Evolutionary conservation across 2,797 vertebrate genomes (phyloP).

Genomic region (Pipistrellus pygmaeus): DNA sequence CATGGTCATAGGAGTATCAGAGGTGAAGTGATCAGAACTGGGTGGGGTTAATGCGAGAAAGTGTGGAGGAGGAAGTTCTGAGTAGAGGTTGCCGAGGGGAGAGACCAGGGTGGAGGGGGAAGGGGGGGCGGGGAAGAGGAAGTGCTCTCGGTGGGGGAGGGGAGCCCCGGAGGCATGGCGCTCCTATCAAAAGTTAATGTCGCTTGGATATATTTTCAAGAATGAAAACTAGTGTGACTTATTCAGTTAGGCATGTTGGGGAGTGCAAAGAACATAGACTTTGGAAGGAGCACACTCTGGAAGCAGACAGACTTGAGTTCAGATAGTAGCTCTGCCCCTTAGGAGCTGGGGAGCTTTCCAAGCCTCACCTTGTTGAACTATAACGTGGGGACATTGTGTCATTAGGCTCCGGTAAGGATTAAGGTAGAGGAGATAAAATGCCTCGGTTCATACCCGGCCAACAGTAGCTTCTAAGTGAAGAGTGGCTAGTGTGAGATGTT

Average conservation of each 20-base stretch:
- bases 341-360: not conserved
- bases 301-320: not conserved
- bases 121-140: constrained; percentile 79
- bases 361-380: not conserved
- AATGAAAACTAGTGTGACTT: not conserved
- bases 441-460: not conserved
- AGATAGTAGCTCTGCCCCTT: not conserved
- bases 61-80: constrained; percentile 78
- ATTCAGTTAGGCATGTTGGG: no score
- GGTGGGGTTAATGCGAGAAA: constrained; percentile 79
- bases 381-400: constrained; percentile 46
- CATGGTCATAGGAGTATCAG: not conserved
- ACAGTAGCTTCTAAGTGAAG: not conserved
- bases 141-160: constrained; percentile 72
- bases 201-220: not conserved
- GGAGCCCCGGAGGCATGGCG: not conserved
- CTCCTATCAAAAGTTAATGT: not conserved
- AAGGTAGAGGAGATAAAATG: not conserved
- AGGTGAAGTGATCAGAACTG: constrained; percentile 67
- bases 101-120: constrained; percentile 43
- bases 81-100: constrained; percentile 75
- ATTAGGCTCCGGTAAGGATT: not conserved
- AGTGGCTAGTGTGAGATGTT: not conserved
- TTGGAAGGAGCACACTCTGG: not conserved
- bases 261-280: not conserved